Evolutionary conservation across 2,888 invertebrate genomes (phyloP), one percentile per base, ranked within the genome.

Genomic region (Lasioglossum morio): DNA sequence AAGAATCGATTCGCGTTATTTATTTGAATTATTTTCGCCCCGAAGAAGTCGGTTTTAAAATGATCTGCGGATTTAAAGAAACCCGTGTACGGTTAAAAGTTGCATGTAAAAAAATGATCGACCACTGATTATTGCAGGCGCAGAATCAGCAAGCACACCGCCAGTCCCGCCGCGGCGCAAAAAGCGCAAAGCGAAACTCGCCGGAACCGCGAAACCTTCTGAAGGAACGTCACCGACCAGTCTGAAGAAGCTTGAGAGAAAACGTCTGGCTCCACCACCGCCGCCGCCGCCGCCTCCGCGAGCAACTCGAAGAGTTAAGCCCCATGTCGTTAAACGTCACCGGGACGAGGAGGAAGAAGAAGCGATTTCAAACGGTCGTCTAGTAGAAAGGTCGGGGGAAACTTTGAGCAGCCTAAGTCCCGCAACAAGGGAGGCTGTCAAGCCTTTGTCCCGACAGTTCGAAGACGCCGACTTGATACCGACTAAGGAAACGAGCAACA

Each of bases 131-230:
- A 77, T 89, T 89, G 46, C 87, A 87, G 86, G 60, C 80, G 76
- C 76, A 66, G 84, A 80, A 48, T 80, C 74, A 60, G 66, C 84
- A 74, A 79, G 77, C 81, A 48, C 92, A 66, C 95, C 95, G 80
- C 94, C 95, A 43, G 92, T 95, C 76, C 95, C 95, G 77, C 95
- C 94, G 72, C 94, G 94, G 79, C 93, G 95, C 79, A 93, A 91
- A 80, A 94, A 92, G 90, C 92, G 91, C 60, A 94, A 92, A 89
- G 85, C 79, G 84, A 79, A 89, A 88, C 86, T 76, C 27, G 43
- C 77, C 34, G 63, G 79, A 16, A 85, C 84, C 66, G 81, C 81
- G 43, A 84, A 77, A 69, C 72, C 80, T 30, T 40, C 48, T 40
- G 73, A 74, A 73, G 53, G 74, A 70, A 77, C 72, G 72, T 72